Percentiles rank a stretch among this genome's conserved stretches.
Evolutionary conservation across 2,113 vertebrate genomes (phyloP).

Genomic region (Halcyon senegalensis): DNA sequence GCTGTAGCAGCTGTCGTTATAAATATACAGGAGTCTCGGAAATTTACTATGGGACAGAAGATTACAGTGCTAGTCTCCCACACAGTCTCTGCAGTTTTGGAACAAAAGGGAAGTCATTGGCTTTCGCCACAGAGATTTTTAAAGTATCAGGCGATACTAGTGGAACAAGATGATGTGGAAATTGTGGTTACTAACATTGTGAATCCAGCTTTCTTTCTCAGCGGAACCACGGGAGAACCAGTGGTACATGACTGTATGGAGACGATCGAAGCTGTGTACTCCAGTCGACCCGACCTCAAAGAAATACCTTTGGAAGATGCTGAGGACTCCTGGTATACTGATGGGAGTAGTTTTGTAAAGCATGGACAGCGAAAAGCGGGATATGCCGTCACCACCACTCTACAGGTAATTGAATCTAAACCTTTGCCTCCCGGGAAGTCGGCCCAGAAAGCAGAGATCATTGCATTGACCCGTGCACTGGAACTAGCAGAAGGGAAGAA

Average conservation of each 20-base stretch:
- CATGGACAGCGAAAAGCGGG: neutral
- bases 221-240: neutral
- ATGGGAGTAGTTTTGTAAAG: neutral
- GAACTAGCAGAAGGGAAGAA: too few relatives aligned
- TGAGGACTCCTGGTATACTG: neutral
- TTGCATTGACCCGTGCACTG: neutral
- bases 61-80: too few relatives aligned
- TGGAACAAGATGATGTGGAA: neutral
- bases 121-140: too few relatives aligned
- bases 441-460: neutral
- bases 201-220: neutral
- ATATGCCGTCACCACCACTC: neutral
- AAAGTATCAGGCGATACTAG: too few relatives aligned
- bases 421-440: neutral
- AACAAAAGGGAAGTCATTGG: too few relatives aligned
- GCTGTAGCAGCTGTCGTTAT: too few relatives aligned
- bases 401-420: neutral
- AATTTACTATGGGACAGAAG: too few relatives aligned
- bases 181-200: neutral
- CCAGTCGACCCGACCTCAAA: neutral
- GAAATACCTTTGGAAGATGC: neutral
- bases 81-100: too few relatives aligned
- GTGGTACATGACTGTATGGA: neutral
- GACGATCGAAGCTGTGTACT: neutral
- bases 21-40: too few relatives aligned